Conservation (phyloP, 2,888 invertebrate species). For the Isotomurus palustris region DNA sequence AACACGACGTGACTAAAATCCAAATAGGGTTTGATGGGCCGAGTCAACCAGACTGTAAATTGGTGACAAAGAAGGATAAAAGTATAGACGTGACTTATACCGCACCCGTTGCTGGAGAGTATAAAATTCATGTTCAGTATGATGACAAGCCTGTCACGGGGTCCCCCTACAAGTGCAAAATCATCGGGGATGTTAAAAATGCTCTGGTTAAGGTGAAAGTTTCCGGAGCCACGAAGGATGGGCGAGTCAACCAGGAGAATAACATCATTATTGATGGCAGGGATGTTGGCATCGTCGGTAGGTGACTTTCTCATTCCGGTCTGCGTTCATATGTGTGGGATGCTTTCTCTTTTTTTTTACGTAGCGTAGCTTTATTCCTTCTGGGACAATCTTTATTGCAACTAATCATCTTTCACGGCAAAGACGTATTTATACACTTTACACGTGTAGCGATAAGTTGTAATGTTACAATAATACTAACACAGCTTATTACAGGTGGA, state of each 20-base stretch:
- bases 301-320: too few species aligned
- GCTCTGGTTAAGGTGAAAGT: constrained; percentile 15
- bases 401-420: too few species aligned
- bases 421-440: neutral
- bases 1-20: constrained; percentile 18
- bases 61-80: constrained; percentile 21
- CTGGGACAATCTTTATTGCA: too few species aligned
- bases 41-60: constrained; percentile 19
- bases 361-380: too few species aligned
- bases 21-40: constrained; percentile 24
- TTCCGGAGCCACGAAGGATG: constrained; percentile 13
- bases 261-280: constrained; percentile 17
- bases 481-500: too few species aligned
- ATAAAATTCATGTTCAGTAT: constrained; percentile 20
- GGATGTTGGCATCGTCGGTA: constrained; percentile 16
- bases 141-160: constrained; percentile 18
- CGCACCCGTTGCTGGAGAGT: constrained; percentile 17
- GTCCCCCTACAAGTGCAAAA: constrained; percentile 15
- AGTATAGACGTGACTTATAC: constrained; percentile 19
- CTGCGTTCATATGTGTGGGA: too few species aligned
- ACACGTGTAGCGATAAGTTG: too few species aligned
- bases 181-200: constrained; percentile 19
- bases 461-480: too few species aligned
- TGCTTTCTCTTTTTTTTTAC: too few species aligned
- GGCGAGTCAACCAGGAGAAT: constrained; percentile 13